Evolutionary conservation across 2,888 invertebrate genomes (phyloP).

Genomic region (Noctua janthina): DNA sequence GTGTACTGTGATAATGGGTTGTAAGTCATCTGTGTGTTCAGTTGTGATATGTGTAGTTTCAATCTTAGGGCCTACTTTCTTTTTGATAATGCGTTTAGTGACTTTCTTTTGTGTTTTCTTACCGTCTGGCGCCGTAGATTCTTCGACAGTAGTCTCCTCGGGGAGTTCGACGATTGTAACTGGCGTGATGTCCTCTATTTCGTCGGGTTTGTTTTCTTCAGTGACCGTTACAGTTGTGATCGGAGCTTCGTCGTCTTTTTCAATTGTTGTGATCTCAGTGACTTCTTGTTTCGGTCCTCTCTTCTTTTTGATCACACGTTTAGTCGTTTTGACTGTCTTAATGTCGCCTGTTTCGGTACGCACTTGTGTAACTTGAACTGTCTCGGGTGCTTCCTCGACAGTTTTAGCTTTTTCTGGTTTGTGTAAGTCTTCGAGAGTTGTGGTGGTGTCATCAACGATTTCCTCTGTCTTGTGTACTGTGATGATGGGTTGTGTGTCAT

Average conservation of each 20-base stretch:
- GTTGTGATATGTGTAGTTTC: conserved; percentile 48
- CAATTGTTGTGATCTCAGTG: background rate
- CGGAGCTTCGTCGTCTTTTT: background rate
- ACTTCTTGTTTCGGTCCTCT: background rate
- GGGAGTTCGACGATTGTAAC: background rate
- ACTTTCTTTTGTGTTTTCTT: background rate
- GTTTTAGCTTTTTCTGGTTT: background rate
- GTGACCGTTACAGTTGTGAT: background rate
- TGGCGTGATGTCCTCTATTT: background rate
- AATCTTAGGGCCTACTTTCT: conserved; percentile 42
- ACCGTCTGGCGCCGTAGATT: background rate
- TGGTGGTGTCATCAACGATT: background rate
- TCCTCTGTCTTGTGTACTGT: background rate
- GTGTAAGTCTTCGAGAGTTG: background rate
- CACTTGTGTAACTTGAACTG: conserved; percentile 56
- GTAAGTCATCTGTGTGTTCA: conserved; percentile 29
- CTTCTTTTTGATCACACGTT: conserved; percentile 33
- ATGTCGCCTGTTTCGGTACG: conserved; percentile 49
- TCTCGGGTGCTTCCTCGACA: background rate
- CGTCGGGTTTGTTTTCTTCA: background rate
- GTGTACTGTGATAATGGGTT: background rate
- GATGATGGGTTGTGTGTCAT: background rate
- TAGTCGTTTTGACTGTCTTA: conserved; percentile 36
- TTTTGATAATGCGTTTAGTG: conserved; percentile 1
- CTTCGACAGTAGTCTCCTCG: background rate